Evolutionary conservation across 2,113 vertebrate species (phyloP).

Genomic region (Ivindomyrus marchei): DNA sequence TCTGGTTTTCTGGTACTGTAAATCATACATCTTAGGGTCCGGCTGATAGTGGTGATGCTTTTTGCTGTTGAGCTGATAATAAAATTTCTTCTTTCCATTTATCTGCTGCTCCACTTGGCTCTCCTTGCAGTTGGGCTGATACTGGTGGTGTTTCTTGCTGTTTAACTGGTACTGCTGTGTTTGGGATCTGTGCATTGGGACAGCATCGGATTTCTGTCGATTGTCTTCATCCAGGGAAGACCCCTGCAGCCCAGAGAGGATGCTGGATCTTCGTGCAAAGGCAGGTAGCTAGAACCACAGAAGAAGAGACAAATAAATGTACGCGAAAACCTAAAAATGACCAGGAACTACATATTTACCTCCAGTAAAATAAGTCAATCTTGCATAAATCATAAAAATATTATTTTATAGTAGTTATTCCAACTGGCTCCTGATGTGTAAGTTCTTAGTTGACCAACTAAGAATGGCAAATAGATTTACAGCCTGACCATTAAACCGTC

Average conservation of each 20-base stretch:
- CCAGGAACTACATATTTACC: not conserved
- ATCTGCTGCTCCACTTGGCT: conserved; percentile 68
- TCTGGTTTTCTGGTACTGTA: conserved; percentile 72
- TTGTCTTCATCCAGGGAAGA: conserved; percentile 62
- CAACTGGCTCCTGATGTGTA: not conserved
- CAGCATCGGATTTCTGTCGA: conserved; percentile 66
- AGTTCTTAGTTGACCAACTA: not conserved
- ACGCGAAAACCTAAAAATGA: not conserved
- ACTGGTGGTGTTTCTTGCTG: conserved; percentile 97
- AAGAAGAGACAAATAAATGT: conserved; percentile 25
- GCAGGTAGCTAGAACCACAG: conserved; percentile 73
- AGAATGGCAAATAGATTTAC: not conserved
- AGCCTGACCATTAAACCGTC: not conserved
- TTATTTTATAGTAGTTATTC: not conserved
- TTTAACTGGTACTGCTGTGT: conserved; percentile 93
- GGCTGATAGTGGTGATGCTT: conserved; percentile 97
- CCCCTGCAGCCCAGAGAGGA: conserved; percentile 81
- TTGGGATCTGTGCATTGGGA: conserved; percentile 70
- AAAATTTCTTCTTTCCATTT: conserved; percentile 82
- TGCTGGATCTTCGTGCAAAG: conserved; percentile 85
- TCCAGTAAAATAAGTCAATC: not conserved
- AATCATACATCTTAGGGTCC: conserved; percentile 87
- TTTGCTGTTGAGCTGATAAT: conserved; percentile 97
- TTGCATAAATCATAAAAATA: not conserved
- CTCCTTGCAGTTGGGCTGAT: conserved; percentile 86